Conservation (phyloP, 2,888 invertebrate genomes). For the Auanema sp. region DNA sequence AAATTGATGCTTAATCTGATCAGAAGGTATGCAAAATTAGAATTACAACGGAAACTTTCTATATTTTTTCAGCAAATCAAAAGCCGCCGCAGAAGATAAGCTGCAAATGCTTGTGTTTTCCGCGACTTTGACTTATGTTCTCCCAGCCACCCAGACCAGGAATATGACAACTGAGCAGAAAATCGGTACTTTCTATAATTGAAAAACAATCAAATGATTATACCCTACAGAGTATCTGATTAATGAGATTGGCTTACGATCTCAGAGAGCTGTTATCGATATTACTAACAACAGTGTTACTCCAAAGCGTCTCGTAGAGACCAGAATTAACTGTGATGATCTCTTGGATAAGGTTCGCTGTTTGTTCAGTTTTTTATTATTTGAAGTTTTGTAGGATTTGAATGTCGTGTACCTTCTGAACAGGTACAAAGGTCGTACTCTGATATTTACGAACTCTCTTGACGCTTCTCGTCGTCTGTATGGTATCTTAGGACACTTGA, state of each 20-base stretch:
- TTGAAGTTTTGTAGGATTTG: slow-evolving; percentile 77
- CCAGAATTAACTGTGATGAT: slow-evolving; percentile 72
- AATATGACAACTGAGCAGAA: slow-evolving; percentile 65
- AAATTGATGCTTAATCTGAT: slow-evolving; percentile 75
- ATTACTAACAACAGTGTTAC: slow-evolving; percentile 82
- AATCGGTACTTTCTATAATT: slow-evolving; percentile 59
- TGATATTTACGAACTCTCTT: slow-evolving; percentile 82
- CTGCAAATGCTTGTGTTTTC: slow-evolving; percentile 96
- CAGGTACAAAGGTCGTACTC: slow-evolving; percentile 86
- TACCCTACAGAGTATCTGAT: slow-evolving; percentile 47
- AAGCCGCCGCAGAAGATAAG: slow-evolving; percentile 23
- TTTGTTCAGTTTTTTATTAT: background rate
- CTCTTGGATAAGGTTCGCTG: slow-evolving; percentile 56
- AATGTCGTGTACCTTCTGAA: slow-evolving; percentile 84
- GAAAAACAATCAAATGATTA: slow-evolving; percentile 5
- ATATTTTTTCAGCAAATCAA: slow-evolving; percentile 5
- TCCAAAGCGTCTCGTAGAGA: slow-evolving; percentile 80
- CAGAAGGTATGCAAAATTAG: slow-evolving; percentile 4
- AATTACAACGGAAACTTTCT: background rate
- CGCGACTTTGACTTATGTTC: slow-evolving; percentile 89
- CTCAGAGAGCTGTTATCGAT: slow-evolving; percentile 76
- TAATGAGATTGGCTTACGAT: slow-evolving; percentile 52
- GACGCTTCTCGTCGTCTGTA: slow-evolving; percentile 74
- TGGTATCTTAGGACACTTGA: slow-evolving; percentile 64
- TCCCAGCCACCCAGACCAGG: slow-evolving; percentile 66